Percentiles rank a stretch among this genome's conserved stretches.
Conservation (phyloP, 92 coral and sea anemone genomes). For the Phymanthus crucifer region DNA sequence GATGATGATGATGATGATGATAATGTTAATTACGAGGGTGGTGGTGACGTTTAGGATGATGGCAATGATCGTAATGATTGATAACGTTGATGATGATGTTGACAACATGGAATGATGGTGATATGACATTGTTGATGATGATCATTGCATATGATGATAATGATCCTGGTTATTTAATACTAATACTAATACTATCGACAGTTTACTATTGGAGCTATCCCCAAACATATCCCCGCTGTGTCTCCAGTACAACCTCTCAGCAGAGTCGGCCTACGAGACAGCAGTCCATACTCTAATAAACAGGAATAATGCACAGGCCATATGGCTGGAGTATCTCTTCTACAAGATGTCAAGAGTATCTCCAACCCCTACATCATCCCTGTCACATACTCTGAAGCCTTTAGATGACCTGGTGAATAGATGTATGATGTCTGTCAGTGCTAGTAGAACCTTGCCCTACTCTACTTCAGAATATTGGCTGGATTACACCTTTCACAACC, state of each 20-base stretch:
- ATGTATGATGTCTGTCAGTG: conserved; percentile 80
- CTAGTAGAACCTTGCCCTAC: conserved; percentile 62
- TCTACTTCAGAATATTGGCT: conserved; percentile 76
- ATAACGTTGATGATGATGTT: too few relatives aligned
- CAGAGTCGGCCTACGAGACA: conserved; percentile 79
- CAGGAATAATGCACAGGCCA: conserved; percentile 61
- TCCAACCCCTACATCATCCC: conserved; percentile 11
- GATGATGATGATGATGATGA: too few relatives aligned
- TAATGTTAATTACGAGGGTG: too few relatives aligned
- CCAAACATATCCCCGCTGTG: conserved; percentile 51
- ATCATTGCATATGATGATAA: neutral
- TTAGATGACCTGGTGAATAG: conserved; percentile 83
- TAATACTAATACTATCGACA: conserved; percentile 10
- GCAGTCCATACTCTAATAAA: conserved; percentile 81
- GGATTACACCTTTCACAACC: conserved; percentile 89
- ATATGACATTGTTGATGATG: too few relatives aligned
- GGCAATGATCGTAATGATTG: too few relatives aligned
- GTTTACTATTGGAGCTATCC: conserved; percentile 79
- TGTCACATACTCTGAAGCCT: conserved; percentile 26
- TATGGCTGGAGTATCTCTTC: conserved; percentile 91
- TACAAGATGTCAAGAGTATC: conserved; percentile 67
- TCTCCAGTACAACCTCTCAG: conserved; percentile 36
- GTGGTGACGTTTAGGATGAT: too few relatives aligned
- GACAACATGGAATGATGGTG: too few relatives aligned
- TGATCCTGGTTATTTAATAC: neutral